These are phyloP conservation scores for Allobates femoralis DNA, from an alignment of 2,797 vertebrate species.

Conservation along the genomic window DNA sequence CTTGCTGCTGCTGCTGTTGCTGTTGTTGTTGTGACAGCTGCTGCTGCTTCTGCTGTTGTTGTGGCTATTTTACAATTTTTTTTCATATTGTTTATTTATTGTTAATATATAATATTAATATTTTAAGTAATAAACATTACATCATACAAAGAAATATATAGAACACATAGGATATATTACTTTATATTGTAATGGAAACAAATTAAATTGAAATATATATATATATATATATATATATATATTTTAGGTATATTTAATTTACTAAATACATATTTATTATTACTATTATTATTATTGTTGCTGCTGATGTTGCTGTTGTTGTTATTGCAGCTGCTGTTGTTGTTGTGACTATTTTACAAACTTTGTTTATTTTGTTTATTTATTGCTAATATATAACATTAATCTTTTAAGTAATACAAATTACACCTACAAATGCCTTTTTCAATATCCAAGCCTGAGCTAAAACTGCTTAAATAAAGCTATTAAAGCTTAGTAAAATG, in stretches of 20 bases:
- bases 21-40: too few species aligned
- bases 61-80: neutral
- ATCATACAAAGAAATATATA: neutral
- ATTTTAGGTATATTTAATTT: too few species aligned
- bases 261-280: too few species aligned
- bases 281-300: neutral
- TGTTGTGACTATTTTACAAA: neutral
- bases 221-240: too few species aligned
- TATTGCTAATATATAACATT: neutral
- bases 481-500: too few species aligned
- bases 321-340: neutral
- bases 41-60: neutral
- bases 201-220: too few species aligned
- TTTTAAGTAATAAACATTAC: neutral
- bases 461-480: too few species aligned
- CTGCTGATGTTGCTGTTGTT: neutral
- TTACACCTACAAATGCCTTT: too few species aligned
- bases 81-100: neutral
- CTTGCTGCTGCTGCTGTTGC: neutral
- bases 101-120: neutral
- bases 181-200: neutral
- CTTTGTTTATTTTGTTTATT: too few species aligned
- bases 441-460: too few species aligned
- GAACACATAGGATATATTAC: neutral
- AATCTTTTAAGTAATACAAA: neutral